Evolutionary conservation across 1,140 invertebrate genomes (phyloP).

Genomic region (Hestina assimilis): DNA sequence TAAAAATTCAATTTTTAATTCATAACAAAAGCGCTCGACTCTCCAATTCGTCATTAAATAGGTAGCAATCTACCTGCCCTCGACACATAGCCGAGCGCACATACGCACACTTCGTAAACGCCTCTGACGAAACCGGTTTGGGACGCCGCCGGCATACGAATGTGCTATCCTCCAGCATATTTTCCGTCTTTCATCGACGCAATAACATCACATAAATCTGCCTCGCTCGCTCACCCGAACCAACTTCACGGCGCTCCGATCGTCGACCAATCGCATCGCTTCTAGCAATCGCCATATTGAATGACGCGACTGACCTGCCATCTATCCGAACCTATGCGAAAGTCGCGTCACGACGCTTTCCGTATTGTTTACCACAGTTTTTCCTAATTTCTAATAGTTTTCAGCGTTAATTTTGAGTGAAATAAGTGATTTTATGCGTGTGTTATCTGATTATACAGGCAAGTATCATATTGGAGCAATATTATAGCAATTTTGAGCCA

Average conservation of each 20-base stretch:
- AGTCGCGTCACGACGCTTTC: slow-evolving; percentile 43
- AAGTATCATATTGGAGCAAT: slow-evolving; percentile 8
- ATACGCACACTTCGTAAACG: slow-evolving; percentile 67
- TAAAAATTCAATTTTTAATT: slow-evolving; percentile 64
- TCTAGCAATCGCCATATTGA: slow-evolving; percentile 71
- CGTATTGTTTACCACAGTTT: slow-evolving; percentile 65
- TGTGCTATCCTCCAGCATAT: slow-evolving; percentile 62
- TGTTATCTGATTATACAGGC: slow-evolving; percentile 17
- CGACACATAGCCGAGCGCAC: slow-evolving; percentile 61
- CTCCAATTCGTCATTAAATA: slow-evolving; percentile 64
- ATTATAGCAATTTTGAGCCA: slow-evolving; percentile 6
- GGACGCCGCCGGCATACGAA: slow-evolving; percentile 63
- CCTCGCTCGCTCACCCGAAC: slow-evolving; percentile 55
- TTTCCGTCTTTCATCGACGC: slow-evolving; percentile 64
- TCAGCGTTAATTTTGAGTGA: slow-evolving; percentile 30
- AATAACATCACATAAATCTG: slow-evolving; percentile 67
- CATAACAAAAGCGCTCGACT: slow-evolving; percentile 34
- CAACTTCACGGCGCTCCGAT: slow-evolving; percentile 58
- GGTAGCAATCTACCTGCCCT: slow-evolving; percentile 61
- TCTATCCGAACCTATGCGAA: slow-evolving; percentile 30
- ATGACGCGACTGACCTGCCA: slow-evolving; percentile 36
- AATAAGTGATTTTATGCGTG: slow-evolving; percentile 39
- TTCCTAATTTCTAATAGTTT: slow-evolving; percentile 52
- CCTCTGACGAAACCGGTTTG: slow-evolving; percentile 72
- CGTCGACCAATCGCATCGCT: slow-evolving; percentile 50